Conservation (phyloP, 1,140 invertebrate genomes). For the Chymomyza costata region DNA sequence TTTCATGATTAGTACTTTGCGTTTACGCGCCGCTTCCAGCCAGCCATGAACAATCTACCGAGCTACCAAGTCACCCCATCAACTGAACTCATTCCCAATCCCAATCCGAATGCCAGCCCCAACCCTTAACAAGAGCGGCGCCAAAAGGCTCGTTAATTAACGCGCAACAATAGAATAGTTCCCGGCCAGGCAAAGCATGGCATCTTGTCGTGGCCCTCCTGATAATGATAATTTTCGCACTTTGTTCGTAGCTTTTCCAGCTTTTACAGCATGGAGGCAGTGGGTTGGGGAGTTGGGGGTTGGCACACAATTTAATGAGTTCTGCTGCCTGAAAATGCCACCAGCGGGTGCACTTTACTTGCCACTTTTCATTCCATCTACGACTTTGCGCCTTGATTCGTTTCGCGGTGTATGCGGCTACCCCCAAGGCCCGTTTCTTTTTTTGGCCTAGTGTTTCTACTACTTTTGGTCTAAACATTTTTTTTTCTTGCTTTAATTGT, state of each 20-base stretch:
- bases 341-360: conserved; percentile 58
- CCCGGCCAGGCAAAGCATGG: conserved; percentile 21
- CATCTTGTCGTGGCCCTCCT: conserved; percentile 21
- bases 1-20: conserved; percentile 73
- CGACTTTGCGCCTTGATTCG: conserved; percentile 12
- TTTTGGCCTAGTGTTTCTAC: too few relatives aligned
- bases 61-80: background rate
- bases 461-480: too few relatives aligned
- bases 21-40: conserved; percentile 37
- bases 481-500: conserved; percentile 51
- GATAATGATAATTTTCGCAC: conserved; percentile 71
- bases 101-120: too few relatives aligned
- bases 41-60: background rate
- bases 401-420: conserved; percentile 43
- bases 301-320: conserved; percentile 67
- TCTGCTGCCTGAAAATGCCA: conserved; percentile 67
- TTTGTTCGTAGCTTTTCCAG: conserved; percentile 24
- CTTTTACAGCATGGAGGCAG: background rate
- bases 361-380: conserved; percentile 6
- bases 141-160: conserved; percentile 61
- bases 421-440: conserved; percentile 47
- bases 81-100: too few relatives aligned
- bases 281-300: background rate
- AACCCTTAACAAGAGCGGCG: too few relatives aligned
- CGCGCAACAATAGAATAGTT: conserved; percentile 65